Evolutionary conservation across 2,113 vertebrate genomes (phyloP).

Genomic region (Otocyon megalotis): DNA sequence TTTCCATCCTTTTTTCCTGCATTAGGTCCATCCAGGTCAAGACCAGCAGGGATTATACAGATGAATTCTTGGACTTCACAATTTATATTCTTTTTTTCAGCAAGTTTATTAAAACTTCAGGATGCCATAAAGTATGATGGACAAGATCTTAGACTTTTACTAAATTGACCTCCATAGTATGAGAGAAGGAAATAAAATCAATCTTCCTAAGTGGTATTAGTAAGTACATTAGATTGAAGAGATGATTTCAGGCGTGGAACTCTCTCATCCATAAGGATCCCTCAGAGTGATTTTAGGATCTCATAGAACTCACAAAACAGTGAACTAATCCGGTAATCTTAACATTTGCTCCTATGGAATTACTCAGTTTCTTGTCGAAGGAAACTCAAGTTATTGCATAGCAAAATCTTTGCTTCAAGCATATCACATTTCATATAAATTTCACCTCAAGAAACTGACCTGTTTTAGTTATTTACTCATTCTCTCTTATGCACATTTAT

Average conservation of each 20-base stretch:
- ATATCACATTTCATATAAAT: neutral
- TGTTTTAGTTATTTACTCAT: neutral
- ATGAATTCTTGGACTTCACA: neutral
- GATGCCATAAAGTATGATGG: neutral
- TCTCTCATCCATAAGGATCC: neutral
- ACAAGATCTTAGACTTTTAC: conserved; percentile 35
- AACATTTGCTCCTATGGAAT: neutral
- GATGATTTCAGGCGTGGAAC: neutral
- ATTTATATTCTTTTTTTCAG: conserved; percentile 3
- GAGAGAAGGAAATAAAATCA: conserved; percentile 36
- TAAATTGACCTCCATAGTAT: conserved; percentile 40
- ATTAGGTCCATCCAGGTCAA: neutral
- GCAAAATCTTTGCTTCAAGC: conserved; percentile 9
- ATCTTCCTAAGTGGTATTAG: conserved; percentile 29
- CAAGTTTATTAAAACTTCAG: conserved; percentile 34
- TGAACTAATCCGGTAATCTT: conserved; percentile 32
- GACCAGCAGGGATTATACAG: neutral
- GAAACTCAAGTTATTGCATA: neutral
- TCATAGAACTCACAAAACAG: conserved; percentile 18
- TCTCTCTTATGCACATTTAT: neutral
- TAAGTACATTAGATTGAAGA: conserved; percentile 30
- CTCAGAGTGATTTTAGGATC: conserved; percentile 17
- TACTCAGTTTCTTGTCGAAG: neutral
- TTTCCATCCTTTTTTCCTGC: neutral
- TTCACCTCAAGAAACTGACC: conserved; percentile 1